phyloP scores from a whole-genome alignment of 2,113 vertebrate species.

The Pterocles burchelli region DNA sequence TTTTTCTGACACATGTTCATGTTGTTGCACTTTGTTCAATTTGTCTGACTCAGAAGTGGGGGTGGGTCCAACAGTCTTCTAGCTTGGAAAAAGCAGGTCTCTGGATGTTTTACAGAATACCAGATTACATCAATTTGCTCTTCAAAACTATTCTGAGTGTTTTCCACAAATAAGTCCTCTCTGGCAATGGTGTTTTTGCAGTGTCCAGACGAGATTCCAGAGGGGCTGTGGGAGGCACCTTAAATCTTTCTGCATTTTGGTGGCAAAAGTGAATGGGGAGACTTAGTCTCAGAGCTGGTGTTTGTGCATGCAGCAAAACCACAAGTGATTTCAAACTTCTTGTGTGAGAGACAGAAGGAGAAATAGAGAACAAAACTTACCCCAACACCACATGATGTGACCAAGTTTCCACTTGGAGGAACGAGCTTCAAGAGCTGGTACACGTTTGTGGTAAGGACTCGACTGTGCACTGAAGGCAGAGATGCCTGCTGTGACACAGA shows the following conservation, averaged over 20 bases:
- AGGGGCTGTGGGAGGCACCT: neutral
- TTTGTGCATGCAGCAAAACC: neutral
- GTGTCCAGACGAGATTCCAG: neutral
- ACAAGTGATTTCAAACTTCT: neutral
- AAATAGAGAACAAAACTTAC: neutral
- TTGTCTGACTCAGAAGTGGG: neutral
- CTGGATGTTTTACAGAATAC: neutral
- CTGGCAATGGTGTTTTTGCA: neutral
- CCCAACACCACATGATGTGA: neutral
- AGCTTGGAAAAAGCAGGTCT: neutral
- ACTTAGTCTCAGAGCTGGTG: accelerated
- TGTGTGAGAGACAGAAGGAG: neutral
- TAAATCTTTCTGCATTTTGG: neutral
- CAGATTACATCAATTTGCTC: neutral
- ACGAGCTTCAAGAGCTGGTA: neutral
- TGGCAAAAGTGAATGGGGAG: neutral
- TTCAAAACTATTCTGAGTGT: neutral
- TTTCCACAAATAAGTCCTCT: neutral
- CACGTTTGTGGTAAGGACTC: neutral
- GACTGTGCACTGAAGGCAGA: neutral
- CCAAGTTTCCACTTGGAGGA: neutral
- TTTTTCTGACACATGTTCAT: neutral
- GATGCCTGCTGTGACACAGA: neutral
- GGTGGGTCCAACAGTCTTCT: neutral
- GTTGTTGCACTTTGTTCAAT: neutral